These are phyloP conservation scores for Platycheirus rosarum DNA, from an alignment of 2,888 invertebrate genomes.

Conservation along the genomic window DNA sequence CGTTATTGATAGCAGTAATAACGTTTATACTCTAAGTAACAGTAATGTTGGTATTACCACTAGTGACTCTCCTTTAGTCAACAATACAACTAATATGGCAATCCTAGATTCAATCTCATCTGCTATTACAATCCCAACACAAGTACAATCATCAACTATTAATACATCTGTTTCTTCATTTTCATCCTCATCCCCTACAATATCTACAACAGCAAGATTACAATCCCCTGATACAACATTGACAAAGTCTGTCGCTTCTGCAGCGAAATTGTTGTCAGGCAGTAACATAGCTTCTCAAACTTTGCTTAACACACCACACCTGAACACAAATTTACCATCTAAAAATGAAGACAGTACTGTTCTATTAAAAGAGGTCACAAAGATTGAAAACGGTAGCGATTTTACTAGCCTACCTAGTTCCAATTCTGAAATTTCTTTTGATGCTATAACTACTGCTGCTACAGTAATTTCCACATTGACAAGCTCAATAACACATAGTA, in stretches of 20 bases:
- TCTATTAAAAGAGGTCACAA: slow-evolving; percentile 67
- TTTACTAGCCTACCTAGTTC: slow-evolving; percentile 73
- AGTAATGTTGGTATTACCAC: slow-evolving; percentile 65
- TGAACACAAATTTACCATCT: slow-evolving; percentile 28
- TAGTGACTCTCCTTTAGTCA: slow-evolving; percentile 82
- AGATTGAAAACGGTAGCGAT: slow-evolving; percentile 64
- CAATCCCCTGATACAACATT: slow-evolving; percentile 64
- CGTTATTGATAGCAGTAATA: slow-evolving; percentile 75
- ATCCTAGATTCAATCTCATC: slow-evolving; percentile 77
- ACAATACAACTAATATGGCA: slow-evolving; percentile 54
- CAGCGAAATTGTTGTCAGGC: slow-evolving; percentile 75
- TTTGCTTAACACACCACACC: slow-evolving; percentile 24
- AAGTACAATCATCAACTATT: slow-evolving; percentile 65
- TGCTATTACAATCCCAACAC: slow-evolving; percentile 77
- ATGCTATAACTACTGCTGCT: slow-evolving; percentile 59
- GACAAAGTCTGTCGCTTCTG: slow-evolving; percentile 21
- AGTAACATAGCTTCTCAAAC: slow-evolving; percentile 68
- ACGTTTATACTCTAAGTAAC: slow-evolving; percentile 59
- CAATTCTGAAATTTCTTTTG: slow-evolving; percentile 61
- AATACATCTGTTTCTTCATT: slow-evolving; percentile 58
- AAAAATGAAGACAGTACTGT: slow-evolving; percentile 46
- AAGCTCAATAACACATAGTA: slow-evolving; percentile 42
- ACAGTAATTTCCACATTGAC: slow-evolving; percentile 71
- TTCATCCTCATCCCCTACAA: slow-evolving; percentile 66
- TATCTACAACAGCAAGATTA: slow-evolving; percentile 40